A percentile compares a stretch with the other conserved stretches of the same genome.
phyloP scores from a whole-genome alignment of 2,797 vertebrate species.

The Sebastolobus altivelis region DNA sequence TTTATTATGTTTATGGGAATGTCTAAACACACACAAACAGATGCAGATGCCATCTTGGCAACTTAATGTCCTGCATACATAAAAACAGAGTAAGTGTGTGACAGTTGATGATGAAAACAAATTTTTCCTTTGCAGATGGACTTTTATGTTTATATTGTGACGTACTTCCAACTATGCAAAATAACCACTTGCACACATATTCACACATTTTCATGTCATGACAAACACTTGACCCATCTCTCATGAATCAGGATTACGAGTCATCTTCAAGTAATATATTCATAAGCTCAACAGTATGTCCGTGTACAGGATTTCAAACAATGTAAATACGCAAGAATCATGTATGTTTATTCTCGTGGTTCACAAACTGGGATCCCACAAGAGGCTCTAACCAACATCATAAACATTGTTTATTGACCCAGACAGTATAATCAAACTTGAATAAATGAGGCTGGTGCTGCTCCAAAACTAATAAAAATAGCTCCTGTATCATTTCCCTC shows the following conservation, averaged over 20 bases:
- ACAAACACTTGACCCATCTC: not conserved
- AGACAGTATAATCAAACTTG: slow-evolving; percentile 43
- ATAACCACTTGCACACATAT: not conserved
- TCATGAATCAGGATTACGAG: not conserved
- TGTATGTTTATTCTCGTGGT: not conserved
- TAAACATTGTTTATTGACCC: slow-evolving; percentile 19
- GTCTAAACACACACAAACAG: not conserved
- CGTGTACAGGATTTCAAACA: not conserved
- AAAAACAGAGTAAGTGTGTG: slow-evolving; percentile 7
- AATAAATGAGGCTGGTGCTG: slow-evolving; percentile 32
- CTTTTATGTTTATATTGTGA: not conserved
- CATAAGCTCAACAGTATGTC: not conserved
- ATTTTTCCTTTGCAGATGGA: not conserved
- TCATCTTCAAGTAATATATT: not conserved
- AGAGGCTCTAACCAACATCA: slow-evolving; percentile 13
- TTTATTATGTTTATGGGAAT: slow-evolving; percentile 58
- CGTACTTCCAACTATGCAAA: not conserved
- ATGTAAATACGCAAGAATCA: not conserved
- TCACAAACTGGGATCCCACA: not conserved
- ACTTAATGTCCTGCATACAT: slow-evolving; percentile 29
- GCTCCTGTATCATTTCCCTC: slow-evolving; percentile 45
- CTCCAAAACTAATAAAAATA: slow-evolving; percentile 61
- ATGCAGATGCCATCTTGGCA: slow-evolving; percentile 7
- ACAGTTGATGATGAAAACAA: not conserved
- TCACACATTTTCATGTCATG: not conserved